Percentiles rank a stretch among this genome's conserved stretches.
Evolutionary conservation across 2,888 invertebrate genomes (phyloP).

Genomic region (Imbricaverruca yamaguchii): DNA sequence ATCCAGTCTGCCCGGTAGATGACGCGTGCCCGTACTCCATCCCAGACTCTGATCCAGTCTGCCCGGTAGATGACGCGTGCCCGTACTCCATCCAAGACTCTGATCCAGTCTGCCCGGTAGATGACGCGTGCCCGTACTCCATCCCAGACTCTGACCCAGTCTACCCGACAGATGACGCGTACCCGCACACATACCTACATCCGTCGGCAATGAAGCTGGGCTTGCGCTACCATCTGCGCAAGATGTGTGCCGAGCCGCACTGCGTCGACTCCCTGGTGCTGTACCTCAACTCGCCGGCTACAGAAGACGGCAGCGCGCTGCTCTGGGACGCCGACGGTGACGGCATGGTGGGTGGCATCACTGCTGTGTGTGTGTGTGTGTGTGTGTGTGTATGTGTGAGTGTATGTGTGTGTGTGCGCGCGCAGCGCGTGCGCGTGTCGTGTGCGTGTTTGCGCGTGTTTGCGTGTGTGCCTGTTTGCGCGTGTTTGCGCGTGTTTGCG

Average conservation of each 20-base stretch:
- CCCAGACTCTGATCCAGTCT: too few species aligned
- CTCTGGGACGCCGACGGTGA: constrained; percentile 48
- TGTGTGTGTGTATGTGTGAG: not conserved
- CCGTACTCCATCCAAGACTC: too few species aligned
- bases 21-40: too few species aligned
- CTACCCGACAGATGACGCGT: constrained; percentile 22
- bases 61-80: too few species aligned
- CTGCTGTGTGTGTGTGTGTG: not conserved
- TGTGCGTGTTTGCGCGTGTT: too few species aligned
- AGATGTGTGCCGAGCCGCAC: constrained; percentile 44
- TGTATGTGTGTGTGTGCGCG: not conserved
- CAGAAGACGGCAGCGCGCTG: constrained; percentile 44
- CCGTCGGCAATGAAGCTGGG: constrained; percentile 45
- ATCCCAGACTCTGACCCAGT: too few species aligned
- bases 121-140: too few species aligned
- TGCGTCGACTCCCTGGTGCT: constrained; percentile 48
- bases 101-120: too few species aligned
- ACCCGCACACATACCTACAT: constrained; percentile 35
- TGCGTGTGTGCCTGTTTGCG: too few species aligned
- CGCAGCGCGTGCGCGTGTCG: too few species aligned
- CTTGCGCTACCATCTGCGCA: constrained; percentile 45
- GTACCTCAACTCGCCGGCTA: constrained; percentile 46
- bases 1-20: too few species aligned
- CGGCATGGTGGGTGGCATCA: constrained; percentile 42
- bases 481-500: too few species aligned